Evolutionary conservation across 2,797 vertebrate genomes (phyloP), one percentile per base, ranked within the genome.

Genomic region (Morelia viridis): DNA sequence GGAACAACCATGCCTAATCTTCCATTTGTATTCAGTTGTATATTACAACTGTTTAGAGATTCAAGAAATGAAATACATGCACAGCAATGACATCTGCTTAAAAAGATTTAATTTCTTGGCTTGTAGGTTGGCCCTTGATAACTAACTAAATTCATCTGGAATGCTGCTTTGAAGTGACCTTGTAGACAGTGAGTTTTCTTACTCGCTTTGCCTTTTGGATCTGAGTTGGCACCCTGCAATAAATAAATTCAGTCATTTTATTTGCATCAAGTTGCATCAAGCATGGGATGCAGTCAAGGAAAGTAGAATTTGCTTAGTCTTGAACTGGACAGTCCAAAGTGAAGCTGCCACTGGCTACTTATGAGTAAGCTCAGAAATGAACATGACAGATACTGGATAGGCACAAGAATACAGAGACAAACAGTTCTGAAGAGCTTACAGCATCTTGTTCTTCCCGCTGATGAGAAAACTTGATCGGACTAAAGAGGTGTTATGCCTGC

Each of bases 1-100:
- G 62, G 94, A 96, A 94, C 96, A 96, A 94, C 85, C 92, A 93
- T 96, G 87, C 95, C 95, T 96, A 97, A 97, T 96, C 96, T 94
- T n/a, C 96, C 97, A 96, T 93, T 91, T 96, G 84, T 76, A 92
- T 71, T 87, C 56, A 90, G 88, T n/a, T n/a, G n/a, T 22, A 35
- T 87, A 50, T 62, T 56, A 87, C 57, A 56, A 87, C 15, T 53
- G 64, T 96, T 96, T 71, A 84, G 80, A 95, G 90, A 94, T 85
- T 92, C 93, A 90, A 92, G 60, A 88, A 92, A 94, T 94, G 95
- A 96, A 94, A 92, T 62, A 92, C 92, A 85, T 93, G 89, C 94
- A 91, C 89, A 93, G 85, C 94, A 87, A 50, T 9, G 35, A 31
- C n/a, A 86, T 19, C 88, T 87, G 61, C 31, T 90, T 90, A 90